These are phyloP conservation scores for Nomada fabriciana DNA, from an alignment of 2,888 invertebrate species.

Conservation along the genomic window DNA sequence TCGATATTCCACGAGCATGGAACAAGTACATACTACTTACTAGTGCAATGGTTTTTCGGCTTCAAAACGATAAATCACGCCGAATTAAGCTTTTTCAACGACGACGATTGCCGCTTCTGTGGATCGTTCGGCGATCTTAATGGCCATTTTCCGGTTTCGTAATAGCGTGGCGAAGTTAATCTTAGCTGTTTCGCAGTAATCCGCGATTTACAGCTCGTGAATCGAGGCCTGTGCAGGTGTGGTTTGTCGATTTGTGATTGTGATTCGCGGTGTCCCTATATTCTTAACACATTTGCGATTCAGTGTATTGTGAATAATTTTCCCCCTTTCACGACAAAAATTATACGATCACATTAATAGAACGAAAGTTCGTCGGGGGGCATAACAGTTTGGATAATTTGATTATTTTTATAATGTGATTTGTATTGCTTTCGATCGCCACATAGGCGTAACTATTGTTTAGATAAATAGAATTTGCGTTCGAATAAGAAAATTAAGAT, in stretches of 20 bases:
- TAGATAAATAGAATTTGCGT: too few relatives aligned
- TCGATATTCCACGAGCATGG: slow-evolving; percentile 40
- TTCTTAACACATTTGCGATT: too few relatives aligned
- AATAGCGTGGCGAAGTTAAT: slow-evolving; percentile 66
- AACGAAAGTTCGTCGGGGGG: too few relatives aligned
- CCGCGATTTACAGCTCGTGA: slow-evolving; percentile 43
- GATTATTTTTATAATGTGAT: too few relatives aligned
- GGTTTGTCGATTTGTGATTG: background rate
- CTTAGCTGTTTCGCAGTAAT: slow-evolving; percentile 63
- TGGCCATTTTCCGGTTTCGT: slow-evolving; percentile 71
- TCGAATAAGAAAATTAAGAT: too few relatives aligned
- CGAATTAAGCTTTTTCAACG: slow-evolving; percentile 71
- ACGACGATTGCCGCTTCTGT: slow-evolving; percentile 62
- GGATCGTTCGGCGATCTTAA: slow-evolving; percentile 69
- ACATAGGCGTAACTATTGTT: too few relatives aligned
- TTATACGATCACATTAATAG: too few relatives aligned
- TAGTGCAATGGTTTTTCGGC: slow-evolving; percentile 26
- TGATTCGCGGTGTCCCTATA: background rate
- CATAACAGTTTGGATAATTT: too few relatives aligned
- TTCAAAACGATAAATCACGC: slow-evolving; percentile 69
- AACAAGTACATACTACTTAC: background rate
- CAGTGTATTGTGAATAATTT: too few relatives aligned
- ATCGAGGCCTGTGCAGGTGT: slow-evolving; percentile 11
- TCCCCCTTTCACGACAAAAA: too few relatives aligned
- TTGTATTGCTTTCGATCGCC: too few relatives aligned